These are phyloP conservation scores for Mesocricetus auratus DNA, from an alignment of 2,113 vertebrate genomes.

Conservation along the genomic window DNA sequence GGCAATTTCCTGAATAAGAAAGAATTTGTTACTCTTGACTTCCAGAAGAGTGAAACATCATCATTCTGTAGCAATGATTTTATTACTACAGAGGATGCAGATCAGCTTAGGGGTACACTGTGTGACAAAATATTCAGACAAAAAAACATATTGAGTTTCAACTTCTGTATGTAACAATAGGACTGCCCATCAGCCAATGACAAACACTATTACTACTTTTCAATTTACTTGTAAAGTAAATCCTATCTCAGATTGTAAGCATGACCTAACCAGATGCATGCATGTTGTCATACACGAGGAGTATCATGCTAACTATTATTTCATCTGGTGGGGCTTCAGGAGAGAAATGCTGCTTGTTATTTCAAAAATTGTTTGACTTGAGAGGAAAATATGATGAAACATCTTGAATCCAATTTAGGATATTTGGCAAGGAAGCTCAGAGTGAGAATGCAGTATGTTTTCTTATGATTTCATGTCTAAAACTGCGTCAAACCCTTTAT, in stretches of 20 bases:
- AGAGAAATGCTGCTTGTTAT: not conserved
- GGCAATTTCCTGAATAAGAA: conserved; percentile 26
- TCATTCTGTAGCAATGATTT: not conserved
- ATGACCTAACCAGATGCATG: conserved; percentile 37
- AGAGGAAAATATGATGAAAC: not conserved
- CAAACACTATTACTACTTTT: conserved; percentile 54
- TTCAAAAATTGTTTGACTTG: conserved; percentile 54
- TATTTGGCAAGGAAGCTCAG: conserved; percentile 1
- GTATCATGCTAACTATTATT: not conserved
- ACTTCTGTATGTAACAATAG: conserved; percentile 31
- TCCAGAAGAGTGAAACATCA: conserved; percentile 17
- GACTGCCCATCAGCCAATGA: conserved; percentile 34
- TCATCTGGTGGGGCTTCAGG: not conserved
- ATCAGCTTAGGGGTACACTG: not conserved
- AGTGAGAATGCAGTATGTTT: not conserved
- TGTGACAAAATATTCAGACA: not conserved
- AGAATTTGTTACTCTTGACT: not conserved
- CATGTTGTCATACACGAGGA: not conserved
- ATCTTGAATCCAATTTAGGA: conserved; percentile 40
- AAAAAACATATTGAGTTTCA: not conserved
- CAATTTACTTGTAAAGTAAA: conserved; percentile 33
- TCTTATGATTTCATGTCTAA: not conserved
- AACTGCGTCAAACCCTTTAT: not conserved
- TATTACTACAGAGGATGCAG: not conserved
- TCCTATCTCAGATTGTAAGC: conserved; percentile 4